Percentiles rank a stretch among this genome's conserved stretches.
phyloP scores from a whole-genome alignment of 2,113 vertebrate species.

The Gymnorhina tibicen region DNA sequence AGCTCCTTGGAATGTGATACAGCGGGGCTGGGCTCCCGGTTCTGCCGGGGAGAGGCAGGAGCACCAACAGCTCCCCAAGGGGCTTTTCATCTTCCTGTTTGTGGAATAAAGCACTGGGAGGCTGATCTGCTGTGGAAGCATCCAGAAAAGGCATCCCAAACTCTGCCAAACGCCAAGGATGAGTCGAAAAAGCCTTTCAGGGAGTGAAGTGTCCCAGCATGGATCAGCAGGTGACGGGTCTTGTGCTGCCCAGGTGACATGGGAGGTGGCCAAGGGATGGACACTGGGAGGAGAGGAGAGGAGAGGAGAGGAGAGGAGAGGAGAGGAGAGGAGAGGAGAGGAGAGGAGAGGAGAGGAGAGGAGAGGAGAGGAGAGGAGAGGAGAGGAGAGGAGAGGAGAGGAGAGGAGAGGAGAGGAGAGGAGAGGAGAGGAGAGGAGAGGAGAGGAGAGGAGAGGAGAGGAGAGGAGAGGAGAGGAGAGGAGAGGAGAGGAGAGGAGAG shows the following conservation, averaged over 20 bases:
- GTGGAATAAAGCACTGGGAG: not conserved
- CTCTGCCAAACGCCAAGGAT: not conserved
- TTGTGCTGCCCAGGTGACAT: not conserved
- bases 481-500: too few relatives aligned
- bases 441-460: too few relatives aligned
- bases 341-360: too few relatives aligned
- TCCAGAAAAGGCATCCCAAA: not conserved
- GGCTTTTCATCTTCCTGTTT: not conserved
- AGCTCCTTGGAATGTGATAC: not conserved
- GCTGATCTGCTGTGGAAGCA: not conserved
- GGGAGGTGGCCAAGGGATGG: not conserved
- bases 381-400: too few relatives aligned
- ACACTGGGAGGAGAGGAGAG: not conserved
- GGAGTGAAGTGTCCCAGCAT: not conserved
- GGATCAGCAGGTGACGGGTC: not conserved
- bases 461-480: too few relatives aligned
- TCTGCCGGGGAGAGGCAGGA: not conserved
- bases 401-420: too few relatives aligned
- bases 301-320: too few relatives aligned
- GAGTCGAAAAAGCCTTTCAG: not conserved
- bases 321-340: too few relatives aligned
- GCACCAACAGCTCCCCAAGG: not conserved
- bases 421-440: not conserved
- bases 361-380: not conserved
- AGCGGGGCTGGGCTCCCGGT: not conserved